These are phyloP conservation scores for Pollenia amentaria DNA, from an alignment of 2,888 invertebrate genomes.

Conservation along the genomic window DNA sequence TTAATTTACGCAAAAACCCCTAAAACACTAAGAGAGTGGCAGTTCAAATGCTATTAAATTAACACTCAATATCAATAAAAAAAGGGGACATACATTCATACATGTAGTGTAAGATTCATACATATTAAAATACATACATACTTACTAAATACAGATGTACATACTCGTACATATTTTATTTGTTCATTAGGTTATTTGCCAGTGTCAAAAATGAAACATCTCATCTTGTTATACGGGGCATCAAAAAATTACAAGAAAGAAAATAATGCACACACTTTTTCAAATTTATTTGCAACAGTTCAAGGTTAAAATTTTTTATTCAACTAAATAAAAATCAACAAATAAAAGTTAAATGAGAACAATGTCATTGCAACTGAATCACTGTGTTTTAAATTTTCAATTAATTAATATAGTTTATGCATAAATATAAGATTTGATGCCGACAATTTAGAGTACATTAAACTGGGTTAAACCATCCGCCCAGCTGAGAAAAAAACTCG, in stretches of 20 bases:
- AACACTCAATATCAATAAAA: slow-evolving; percentile 43
- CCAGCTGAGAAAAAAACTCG: too few relatives aligned
- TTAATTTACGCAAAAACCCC: slow-evolving; percentile 32
- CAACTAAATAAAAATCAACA: slow-evolving; percentile 26
- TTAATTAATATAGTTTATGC: not conserved
- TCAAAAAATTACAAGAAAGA: not conserved
- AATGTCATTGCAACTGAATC: slow-evolving; percentile 49
- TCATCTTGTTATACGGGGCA: slow-evolving; percentile 2
- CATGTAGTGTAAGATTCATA: not conserved
- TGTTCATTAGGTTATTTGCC: not conserved
- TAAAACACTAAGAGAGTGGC: not conserved
- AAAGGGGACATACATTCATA: not conserved
- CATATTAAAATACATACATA: not conserved
- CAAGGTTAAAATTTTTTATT: slow-evolving; percentile 59
- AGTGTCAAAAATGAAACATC: slow-evolving; percentile 38
- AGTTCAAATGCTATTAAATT: slow-evolving; percentile 11
- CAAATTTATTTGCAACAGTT: slow-evolving; percentile 51
- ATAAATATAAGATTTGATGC: too few relatives aligned
- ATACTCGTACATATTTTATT: not conserved
- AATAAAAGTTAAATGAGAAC: slow-evolving; percentile 35
- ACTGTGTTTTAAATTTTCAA: not conserved
- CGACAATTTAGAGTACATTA: too few relatives aligned
- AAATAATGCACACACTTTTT: not conserved
- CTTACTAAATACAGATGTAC: not conserved
- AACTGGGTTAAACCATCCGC: too few relatives aligned